Percentiles rank a stretch among this genome's conserved stretches.
Conservation (phyloP, 1,140 invertebrate genomes). For the Zophobas atratus region DNA sequence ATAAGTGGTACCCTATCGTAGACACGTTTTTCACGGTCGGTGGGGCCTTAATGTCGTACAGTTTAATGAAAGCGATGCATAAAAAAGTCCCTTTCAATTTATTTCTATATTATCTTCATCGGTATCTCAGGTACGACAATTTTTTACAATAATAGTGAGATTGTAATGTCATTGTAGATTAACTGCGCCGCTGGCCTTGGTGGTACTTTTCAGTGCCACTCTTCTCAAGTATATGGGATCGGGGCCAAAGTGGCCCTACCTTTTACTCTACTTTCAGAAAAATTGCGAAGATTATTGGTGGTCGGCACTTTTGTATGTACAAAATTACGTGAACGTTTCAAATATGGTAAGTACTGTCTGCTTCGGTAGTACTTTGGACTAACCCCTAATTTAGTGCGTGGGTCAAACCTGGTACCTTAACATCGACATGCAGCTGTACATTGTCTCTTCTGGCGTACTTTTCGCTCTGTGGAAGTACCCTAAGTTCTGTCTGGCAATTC, state of each 20-base stretch:
- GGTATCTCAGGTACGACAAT: conserved; percentile 54
- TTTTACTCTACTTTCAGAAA: conserved; percentile 62
- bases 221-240: conserved; percentile 71
- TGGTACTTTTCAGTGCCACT: conserved; percentile 72
- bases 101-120: conserved; percentile 57
- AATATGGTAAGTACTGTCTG: conserved; percentile 61
- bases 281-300: conserved; percentile 72
- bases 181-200: conserved; percentile 74
- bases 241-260: conserved; percentile 70
- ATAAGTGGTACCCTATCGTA: conserved; percentile 69
- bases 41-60: conserved; percentile 72
- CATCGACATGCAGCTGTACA: conserved; percentile 80
- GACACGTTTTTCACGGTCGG: conserved; percentile 74
- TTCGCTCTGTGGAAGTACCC: conserved; percentile 59
- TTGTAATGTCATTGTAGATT: conserved; percentile 69
- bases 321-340: conserved; percentile 70
- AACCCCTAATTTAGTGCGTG: conserved; percentile 63
- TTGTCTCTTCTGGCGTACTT: conserved; percentile 70
- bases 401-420: conserved; percentile 70
- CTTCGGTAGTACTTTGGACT: not conserved
- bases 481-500: conserved; percentile 37
- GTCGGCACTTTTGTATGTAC: conserved; percentile 70
- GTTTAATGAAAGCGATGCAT: conserved; percentile 70
- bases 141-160: not conserved
- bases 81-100: conserved; percentile 64